These are phyloP conservation scores for Halcyon malimbica DNA, from an alignment of 2,113 vertebrate genomes.

Conservation along the genomic window DNA sequence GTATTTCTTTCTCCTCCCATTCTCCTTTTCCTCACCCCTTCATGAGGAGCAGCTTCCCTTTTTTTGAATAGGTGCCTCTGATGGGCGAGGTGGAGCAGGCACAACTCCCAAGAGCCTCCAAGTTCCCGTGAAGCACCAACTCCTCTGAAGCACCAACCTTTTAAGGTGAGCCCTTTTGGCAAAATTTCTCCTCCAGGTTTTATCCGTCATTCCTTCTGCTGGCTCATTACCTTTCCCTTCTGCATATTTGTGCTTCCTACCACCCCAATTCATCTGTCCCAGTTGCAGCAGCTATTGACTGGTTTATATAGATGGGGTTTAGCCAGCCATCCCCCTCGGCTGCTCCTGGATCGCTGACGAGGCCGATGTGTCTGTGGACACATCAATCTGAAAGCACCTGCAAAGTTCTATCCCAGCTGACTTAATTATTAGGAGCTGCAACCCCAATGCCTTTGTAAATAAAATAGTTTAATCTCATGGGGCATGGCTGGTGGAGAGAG, in stretches of 20 bases:
- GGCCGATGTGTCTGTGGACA: not conserved
- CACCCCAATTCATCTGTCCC: not conserved
- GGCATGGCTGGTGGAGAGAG: conserved; percentile 28
- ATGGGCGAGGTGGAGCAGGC: not conserved
- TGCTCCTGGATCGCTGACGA: not conserved
- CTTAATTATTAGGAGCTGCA: conserved; percentile 25
- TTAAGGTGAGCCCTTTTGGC: not conserved
- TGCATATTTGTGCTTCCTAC: not conserved
- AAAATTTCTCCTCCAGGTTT: not conserved
- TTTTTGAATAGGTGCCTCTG: not conserved
- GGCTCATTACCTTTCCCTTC: not conserved
- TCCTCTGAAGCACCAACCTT: not conserved
- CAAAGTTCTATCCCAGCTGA: conserved; percentile 23
- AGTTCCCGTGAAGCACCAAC: not conserved
- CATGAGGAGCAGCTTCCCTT: not conserved
- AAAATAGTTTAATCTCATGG: conserved; percentile 57
- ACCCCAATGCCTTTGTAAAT: conserved; percentile 63
- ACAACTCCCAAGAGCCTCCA: not conserved
- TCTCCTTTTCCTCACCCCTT: too few relatives aligned
- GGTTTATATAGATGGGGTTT: not conserved
- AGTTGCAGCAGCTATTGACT: conserved; percentile 17
- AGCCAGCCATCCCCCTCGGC: not conserved
- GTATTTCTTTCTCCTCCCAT: not conserved
- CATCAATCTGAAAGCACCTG: conserved; percentile 27
- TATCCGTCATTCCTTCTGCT: not conserved